Evolutionary conservation across 37 sponge, comb jelly and placozoan genomes (phyloP).

Genomic region (Aplysina aerophoba): DNA sequence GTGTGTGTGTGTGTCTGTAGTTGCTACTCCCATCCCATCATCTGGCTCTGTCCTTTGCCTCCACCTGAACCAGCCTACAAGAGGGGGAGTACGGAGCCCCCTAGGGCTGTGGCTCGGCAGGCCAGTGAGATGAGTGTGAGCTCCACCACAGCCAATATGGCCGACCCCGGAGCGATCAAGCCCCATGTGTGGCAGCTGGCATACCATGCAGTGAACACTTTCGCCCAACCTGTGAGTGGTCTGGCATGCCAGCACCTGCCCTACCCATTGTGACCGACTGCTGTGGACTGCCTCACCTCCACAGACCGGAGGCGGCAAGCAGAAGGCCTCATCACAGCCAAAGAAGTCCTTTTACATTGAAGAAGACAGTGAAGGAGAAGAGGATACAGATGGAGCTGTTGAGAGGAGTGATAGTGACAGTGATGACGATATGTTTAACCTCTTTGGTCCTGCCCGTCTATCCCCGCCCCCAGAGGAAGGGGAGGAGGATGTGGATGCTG

Average conservation of each 20-base stretch:
- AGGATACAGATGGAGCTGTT: conserved; percentile 10
- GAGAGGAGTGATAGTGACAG: not conserved
- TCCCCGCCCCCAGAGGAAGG: not conserved
- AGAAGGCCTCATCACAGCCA: not conserved
- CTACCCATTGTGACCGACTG: no score
- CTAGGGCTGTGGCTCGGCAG: no score
- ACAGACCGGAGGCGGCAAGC: no score
- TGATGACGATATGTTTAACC: conserved; percentile 2
- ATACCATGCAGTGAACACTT: not conserved
- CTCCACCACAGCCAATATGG: conserved; percentile 6
- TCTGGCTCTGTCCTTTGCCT: no score
- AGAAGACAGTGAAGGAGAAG: not conserved
- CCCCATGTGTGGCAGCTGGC: conserved; percentile 39
- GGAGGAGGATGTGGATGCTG: conserved; percentile 15
- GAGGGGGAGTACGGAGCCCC: no score
- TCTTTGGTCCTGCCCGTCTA: not conserved
- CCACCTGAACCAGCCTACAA: no score
- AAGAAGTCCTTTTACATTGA: conserved; percentile 3
- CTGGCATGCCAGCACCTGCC: no score
- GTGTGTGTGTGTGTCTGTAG: no score
- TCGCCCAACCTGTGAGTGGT: conserved; percentile 8
- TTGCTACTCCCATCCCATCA: no score
- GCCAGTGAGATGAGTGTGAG: no score
- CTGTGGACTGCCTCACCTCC: no score
- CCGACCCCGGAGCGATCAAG: conserved; percentile 12